Evolutionary conservation across 1,140 invertebrate species (phyloP).

Genomic region (Procambarus virginalis): DNA sequence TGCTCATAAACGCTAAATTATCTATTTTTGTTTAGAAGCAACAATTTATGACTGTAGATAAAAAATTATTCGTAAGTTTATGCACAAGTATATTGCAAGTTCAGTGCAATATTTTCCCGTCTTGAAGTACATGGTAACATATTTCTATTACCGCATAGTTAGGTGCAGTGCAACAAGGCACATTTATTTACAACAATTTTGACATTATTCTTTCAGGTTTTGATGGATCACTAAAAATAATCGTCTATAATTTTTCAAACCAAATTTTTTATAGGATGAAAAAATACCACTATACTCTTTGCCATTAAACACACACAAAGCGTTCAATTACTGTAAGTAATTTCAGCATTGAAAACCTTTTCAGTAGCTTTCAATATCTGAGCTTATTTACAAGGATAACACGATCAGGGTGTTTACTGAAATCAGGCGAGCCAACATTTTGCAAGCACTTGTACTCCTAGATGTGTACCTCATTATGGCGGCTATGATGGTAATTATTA

Average conservation of each 20-base stretch:
- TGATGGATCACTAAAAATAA: background rate
- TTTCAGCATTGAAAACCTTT: background rate
- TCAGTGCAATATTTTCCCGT: background rate
- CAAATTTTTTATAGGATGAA: no score
- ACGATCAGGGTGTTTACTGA: no score
- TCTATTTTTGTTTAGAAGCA: background rate
- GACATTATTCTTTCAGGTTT: background rate
- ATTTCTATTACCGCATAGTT: background rate
- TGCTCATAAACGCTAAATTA: background rate
- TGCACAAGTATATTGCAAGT: conserved; percentile 34
- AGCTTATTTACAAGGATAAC: no score
- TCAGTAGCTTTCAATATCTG: no score
- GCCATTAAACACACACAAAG: background rate
- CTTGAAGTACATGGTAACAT: background rate
- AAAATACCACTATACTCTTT: background rate
- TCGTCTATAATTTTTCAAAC: background rate
- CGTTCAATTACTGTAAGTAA: background rate
- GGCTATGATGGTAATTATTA: no score
- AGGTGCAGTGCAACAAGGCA: no score
- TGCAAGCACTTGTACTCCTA: no score
- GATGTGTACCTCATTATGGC: no score
- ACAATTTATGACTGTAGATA: background rate
- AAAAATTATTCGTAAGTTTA: background rate
- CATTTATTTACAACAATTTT: no score
- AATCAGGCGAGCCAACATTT: no score